phyloP scores from a whole-genome alignment of 2,797 vertebrate genomes.

The Myoxocephalus aenaeus region DNA sequence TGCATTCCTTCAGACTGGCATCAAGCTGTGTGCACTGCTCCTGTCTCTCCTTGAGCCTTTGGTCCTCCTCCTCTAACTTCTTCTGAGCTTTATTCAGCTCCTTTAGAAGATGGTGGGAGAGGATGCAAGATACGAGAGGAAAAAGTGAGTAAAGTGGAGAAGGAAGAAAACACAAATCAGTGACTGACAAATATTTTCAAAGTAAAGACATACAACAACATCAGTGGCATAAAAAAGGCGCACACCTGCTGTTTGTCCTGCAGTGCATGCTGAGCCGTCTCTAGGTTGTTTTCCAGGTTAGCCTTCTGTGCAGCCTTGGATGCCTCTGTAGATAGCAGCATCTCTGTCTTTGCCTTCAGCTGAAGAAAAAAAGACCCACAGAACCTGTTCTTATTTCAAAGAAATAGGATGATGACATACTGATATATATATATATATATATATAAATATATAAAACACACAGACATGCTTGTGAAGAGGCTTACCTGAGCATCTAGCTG shows the following conservation, averaged over 20 bases:
- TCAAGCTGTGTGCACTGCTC: constrained; percentile 92
- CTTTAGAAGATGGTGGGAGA: constrained; percentile 71
- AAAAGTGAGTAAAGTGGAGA: neutral
- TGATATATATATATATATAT: neutral
- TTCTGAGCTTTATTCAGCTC: constrained; percentile 91
- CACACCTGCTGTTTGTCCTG: constrained; percentile 98
- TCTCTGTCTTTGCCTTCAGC: constrained; percentile 98
- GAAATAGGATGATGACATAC: neutral
- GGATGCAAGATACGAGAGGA: neutral
- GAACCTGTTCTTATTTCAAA: neutral
- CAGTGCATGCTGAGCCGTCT: constrained; percentile 94
- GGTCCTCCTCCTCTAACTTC: constrained; percentile 88
- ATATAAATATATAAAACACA: neutral
- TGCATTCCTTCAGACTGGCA: constrained; percentile 89
- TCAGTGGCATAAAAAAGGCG: neutral
- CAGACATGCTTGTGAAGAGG: neutral
- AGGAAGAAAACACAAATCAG: neutral
- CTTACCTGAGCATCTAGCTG: constrained; percentile 95
- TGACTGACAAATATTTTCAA: neutral
- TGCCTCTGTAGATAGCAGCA: constrained; percentile 95
- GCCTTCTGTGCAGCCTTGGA: constrained; percentile 94
- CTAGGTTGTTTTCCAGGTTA: constrained; percentile 95
- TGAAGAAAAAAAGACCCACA: constrained; percentile 65
- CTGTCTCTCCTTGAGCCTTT: constrained; percentile 90
- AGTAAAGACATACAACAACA: neutral